A percentile compares a stretch with the other conserved stretches of the same genome.
phyloP scores from a whole-genome alignment of 2,888 invertebrate species.

The Merodon equestris region DNA sequence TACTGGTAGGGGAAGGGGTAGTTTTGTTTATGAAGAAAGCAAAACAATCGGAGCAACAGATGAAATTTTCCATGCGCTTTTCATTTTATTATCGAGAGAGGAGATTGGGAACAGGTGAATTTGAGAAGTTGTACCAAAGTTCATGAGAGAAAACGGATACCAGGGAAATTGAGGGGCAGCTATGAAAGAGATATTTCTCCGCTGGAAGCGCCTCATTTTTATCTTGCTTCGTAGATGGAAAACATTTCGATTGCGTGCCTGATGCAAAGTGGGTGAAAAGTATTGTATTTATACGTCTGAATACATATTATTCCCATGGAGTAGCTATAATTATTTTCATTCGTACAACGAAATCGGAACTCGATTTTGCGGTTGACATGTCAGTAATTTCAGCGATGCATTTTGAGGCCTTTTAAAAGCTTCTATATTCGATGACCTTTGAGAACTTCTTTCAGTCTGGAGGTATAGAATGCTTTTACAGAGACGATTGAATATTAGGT shows the following conservation, averaged over 20 bases:
- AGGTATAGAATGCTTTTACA: too few species aligned
- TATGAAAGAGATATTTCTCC: slow-evolving; percentile 12
- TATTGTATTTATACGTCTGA: too few species aligned
- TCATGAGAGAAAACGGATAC: not conserved
- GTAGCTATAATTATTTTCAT: too few species aligned
- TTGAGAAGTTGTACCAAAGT: slow-evolving; percentile 6
- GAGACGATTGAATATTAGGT: too few species aligned
- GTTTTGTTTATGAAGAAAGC: slow-evolving; percentile 58
- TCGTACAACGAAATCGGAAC: too few species aligned
- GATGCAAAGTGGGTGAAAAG: too few species aligned
- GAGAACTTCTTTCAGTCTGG: too few species aligned
- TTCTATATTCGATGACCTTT: too few species aligned
- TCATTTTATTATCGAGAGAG: slow-evolving; percentile 24
- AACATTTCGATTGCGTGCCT: slow-evolving; percentile 3
- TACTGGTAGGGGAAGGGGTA: slow-evolving; percentile 18
- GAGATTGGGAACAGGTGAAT: slow-evolving; percentile 48
- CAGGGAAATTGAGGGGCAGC: slow-evolving; percentile 10
- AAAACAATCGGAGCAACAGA: slow-evolving; percentile 69
- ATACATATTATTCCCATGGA: too few species aligned
- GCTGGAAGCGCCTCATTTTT: slow-evolving; percentile 11
- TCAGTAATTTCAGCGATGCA: too few species aligned
- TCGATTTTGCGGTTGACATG: too few species aligned
- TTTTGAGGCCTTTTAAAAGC: too few species aligned
- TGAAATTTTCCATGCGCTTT: slow-evolving; percentile 65
- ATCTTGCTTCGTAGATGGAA: not conserved